Percentiles rank a stretch among this genome's conserved stretches.
These are phyloP conservation scores for Gnathonemus longibarbis DNA, from an alignment of 2,113 vertebrate genomes.

Conservation along the genomic window DNA sequence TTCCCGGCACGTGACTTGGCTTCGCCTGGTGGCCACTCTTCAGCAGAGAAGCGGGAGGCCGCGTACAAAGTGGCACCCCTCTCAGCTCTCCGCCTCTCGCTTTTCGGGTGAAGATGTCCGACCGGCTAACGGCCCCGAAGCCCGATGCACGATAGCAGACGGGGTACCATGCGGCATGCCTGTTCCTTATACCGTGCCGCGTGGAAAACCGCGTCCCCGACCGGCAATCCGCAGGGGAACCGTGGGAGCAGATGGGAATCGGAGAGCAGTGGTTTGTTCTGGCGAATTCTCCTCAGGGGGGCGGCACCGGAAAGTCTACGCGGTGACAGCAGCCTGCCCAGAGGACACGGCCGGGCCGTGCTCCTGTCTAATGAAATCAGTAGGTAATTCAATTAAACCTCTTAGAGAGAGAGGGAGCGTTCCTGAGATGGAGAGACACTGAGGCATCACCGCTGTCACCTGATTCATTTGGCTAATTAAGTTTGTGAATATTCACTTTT, in stretches of 20 bases:
- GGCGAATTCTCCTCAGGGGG: neutral
- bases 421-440: neutral
- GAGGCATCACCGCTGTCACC: neutral
- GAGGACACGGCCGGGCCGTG: neutral
- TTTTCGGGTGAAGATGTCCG: neutral
- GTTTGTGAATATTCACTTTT: constrained; percentile 12
- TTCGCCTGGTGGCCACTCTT: neutral
- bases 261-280: neutral
- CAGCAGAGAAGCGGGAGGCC: neutral
- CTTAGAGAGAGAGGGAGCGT: neutral
- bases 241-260: neutral
- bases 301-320: neutral
- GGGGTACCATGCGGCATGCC: too few species aligned
- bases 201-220: neutral
- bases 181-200: neutral
- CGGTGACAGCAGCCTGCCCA: neutral
- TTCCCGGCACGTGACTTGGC: neutral
- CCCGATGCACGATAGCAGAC: neutral
- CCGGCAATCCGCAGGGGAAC: neutral
- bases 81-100: neutral
- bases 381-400: constrained; percentile 12
- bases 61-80: neutral
- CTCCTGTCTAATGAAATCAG: constrained; percentile 11
- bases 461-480: neutral
- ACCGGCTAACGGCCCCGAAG: too few species aligned